Conservation (phyloP, 1,140 invertebrate species). For the Apis mellifera region Amel_HAv3.1 CM009936.2:8056001-8056500, state of each 20-base stretch:
- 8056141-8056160: too few species aligned
- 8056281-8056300: conserved; percentile 58
- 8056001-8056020: conserved; percentile 9
- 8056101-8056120: too few species aligned
- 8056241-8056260: conserved; percentile 77
- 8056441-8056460: not conserved
- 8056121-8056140: too few species aligned
- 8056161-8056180: too few species aligned
- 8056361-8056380: conserved; percentile 56
- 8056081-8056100: too few species aligned
- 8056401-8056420: conserved; percentile 10
- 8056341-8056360: conserved; percentile 70
- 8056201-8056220: conserved; percentile 46
- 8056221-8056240: conserved; percentile 77
- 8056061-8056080: too few species aligned
- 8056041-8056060: conserved; percentile 4
- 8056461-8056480: not conserved
- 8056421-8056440: conserved; percentile 7
- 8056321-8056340: conserved; percentile 62
- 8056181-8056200: not conserved
- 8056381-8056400: conserved; percentile 29
- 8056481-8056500: not conserved
- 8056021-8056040: conserved; percentile 1
- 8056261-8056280: conserved; percentile 75
- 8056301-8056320: conserved; percentile 57